Base-by-base conservation (phyloP, 2,888 invertebrate genomes). In the Conistra vaccinii region DNA sequence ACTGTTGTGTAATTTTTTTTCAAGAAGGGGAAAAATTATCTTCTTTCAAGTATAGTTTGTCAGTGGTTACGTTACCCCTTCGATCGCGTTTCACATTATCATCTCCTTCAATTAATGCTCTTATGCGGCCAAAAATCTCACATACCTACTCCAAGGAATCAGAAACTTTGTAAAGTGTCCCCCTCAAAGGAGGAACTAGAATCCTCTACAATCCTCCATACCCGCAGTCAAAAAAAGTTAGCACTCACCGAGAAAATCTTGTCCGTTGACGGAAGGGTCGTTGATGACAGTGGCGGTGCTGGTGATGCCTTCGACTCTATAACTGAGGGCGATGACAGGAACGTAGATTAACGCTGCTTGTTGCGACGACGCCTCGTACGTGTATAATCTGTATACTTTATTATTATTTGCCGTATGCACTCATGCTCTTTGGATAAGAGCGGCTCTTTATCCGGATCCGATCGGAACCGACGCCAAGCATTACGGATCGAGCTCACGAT, bases 181-280 rank as follows among this genome's bases (percentile, higher is more conserved):
- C 17, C 29, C 23, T 51, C 65, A 23, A 51, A 29, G 14, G 23
- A 65, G 23, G 29, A 45, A 32, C 9, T 32, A 45, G 1, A 48
- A 35, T 35, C 48, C 9, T 35, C 2, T 20, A 32, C 32, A 32
- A 45, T 29, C 20, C 3, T 57, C 23, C 17, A 42, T 9, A 17
- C 12, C 4, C 14, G 26, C 17, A 62, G 62, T 51, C 7, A 55
- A 26, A 26, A 26, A 65, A 55, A 65, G 9, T 4, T 73, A 60
- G 29, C 12, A 77, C 78, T 79, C 20, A 79, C 83, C 78, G 1
- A 68, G 20, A 32, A 14, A 20, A 17, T 53, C 23, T 48, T n/a
- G 57, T 48, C 58, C 42, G 14, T 65, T 76, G 48, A 35, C 12
- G 2, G 0, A 39, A 4, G 3, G 23, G 48, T 48, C 20, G 39